Base-by-base conservation (phyloP, 2,888 invertebrate species). In the Salpingus planirostris region DNA sequence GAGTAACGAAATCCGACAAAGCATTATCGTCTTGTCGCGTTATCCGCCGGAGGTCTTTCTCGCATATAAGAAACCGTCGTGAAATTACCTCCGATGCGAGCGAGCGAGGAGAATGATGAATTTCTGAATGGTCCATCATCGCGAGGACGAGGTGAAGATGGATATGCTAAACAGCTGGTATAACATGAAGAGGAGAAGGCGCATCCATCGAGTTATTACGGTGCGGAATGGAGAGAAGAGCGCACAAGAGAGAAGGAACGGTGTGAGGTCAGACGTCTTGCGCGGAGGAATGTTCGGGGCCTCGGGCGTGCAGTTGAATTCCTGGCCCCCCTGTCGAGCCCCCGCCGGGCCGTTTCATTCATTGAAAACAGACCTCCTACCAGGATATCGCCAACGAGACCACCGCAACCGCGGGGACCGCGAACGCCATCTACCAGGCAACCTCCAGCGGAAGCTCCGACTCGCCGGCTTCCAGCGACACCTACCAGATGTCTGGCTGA, bases 351-450 rank as follows among this genome's bases (percentile, higher is more conserved):
- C 52, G 50, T 60, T 67, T 68, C 69, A 69, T 70, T 70, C 70
- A 70, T 70, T 66, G 59, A 57, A 55, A 52, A 58, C 54, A 58
- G 69, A 69, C 69, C 70, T 70, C 70, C 70, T 68, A 69, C 66
- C 63, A 64, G 54, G 68, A 62, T 56, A 59, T 56, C 61, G 59
- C 57, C 60, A 14, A 11, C 22, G 22, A 23, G 28, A 36, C 15
- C 10, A 23, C 26, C 11, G 13, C 14, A 13, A 15, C 27, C 14
- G 13, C n/a, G n/a, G n/a, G n/a, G 3, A 28, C 15, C 2, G 15
- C 34, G 14, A 22, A 18, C 45, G 44, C 39, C 49, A 50, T 49
- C 52, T 52, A n/a, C n/a, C n/a, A n/a, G n/a, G n/a, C n/a, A 42
- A 14, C 36, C 30, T 13, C 12, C 5, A 21, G 29, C 29, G 5